Conservation (phyloP, 2,888 invertebrate species). For the Watsonalla binaria region DNA sequence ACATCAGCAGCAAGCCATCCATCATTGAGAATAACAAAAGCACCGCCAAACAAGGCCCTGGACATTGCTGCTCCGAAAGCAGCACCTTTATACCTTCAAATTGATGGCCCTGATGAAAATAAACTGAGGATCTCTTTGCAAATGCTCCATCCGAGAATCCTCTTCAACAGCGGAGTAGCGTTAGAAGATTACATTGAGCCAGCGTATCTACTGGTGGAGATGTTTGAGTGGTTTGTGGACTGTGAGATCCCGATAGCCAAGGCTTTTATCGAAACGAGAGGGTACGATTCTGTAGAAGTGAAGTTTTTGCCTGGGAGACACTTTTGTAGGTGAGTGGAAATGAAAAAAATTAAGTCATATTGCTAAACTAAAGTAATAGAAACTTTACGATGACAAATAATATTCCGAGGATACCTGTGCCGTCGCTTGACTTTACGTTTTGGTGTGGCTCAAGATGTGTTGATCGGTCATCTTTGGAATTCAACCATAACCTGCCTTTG, state of each 20-base stretch:
- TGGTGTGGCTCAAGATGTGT: too few species aligned
- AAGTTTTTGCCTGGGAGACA: constrained; percentile 57
- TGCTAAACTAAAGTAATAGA: too few species aligned
- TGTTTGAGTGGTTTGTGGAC: constrained; percentile 60
- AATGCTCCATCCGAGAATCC: constrained; percentile 51
- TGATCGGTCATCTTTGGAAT: too few species aligned
- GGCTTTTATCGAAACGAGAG: constrained; percentile 43
- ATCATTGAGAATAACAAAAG: constrained; percentile 37
- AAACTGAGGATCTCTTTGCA: constrained; percentile 42
- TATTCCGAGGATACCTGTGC: too few species aligned
- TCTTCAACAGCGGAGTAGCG: constrained; percentile 45
- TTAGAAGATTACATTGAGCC: constrained; percentile 46
- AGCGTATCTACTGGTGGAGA: constrained; percentile 55
- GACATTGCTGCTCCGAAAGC: constrained; percentile 50
- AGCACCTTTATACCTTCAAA: constrained; percentile 59
- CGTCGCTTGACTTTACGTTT: too few species aligned
- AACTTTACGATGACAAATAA: too few species aligned
- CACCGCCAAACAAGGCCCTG: constrained; percentile 23
- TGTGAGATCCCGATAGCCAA: constrained; percentile 37
- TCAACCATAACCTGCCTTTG: too few species aligned
- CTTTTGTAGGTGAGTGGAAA: constrained; percentile 48
- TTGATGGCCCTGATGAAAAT: constrained; percentile 53
- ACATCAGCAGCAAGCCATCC: constrained; percentile 49
- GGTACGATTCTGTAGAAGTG: constrained; percentile 49
- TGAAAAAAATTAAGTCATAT: neutral